phyloP scores from a whole-genome alignment of 2,113 vertebrate genomes.

The Ameiurus melas region DNA sequence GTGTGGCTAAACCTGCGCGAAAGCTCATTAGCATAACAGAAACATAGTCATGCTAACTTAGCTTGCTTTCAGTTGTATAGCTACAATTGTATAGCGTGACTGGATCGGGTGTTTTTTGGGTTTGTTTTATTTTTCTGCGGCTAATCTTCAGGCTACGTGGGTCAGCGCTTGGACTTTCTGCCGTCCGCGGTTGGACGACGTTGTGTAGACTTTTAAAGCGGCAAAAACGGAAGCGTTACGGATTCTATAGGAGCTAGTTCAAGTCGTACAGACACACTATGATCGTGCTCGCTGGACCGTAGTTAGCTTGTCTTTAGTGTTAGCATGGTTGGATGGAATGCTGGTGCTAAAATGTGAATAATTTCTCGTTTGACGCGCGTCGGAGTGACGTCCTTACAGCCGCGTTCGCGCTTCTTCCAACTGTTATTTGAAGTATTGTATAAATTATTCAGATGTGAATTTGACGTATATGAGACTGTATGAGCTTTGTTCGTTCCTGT shows the following conservation, averaged over 20 bases:
- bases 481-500: constrained; percentile 1
- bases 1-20: neutral
- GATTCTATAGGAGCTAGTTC: neutral
- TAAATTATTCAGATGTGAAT: constrained; percentile 11
- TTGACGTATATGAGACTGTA: neutral
- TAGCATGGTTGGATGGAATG: neutral
- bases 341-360: neutral
- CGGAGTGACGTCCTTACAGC: neutral
- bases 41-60: neutral
- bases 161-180: neutral
- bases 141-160: neutral
- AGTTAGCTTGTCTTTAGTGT: neutral
- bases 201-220: neutral
- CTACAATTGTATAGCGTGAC: neutral
- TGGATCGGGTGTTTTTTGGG: neutral
- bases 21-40: neutral
- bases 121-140: neutral
- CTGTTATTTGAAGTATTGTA: neutral
- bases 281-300: neutral
- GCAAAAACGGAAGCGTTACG: neutral
- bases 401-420: neutral
- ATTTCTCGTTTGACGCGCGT: neutral
- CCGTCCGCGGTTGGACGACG: neutral
- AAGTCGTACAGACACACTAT: neutral
- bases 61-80: neutral